Base-by-base conservation (phyloP, 2,113 vertebrate species). In the Bufo bufo region DNA sequence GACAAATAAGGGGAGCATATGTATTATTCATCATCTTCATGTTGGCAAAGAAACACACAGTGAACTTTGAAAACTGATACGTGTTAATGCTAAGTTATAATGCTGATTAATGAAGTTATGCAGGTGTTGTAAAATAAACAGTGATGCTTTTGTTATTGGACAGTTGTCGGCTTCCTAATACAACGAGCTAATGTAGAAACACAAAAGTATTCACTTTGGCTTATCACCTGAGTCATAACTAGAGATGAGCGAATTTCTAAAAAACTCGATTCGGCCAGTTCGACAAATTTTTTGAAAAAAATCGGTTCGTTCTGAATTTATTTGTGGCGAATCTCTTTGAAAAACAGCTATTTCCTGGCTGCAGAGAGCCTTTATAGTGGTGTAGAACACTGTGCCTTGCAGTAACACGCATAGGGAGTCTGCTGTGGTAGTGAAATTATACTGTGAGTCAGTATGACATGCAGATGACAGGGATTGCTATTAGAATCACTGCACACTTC, bases 81-180 rank as follows among this genome's bases (percentile, higher is more conserved):
- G 65, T 66, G 20, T 65, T 78, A 49, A 78, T 78, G 85, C 66
- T 78, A 58, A 86, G 50, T 86, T 77, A 66, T 86, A 47, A n/a
- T 66, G 47, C 58, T 61, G 45, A 66, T 65, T 78, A 52, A 58
- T 78, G 74, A 52, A 86, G 74, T 78, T 77, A 86, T 86, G 74
- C 74, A 78, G 85, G 58, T 77, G 74, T 47, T 65, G 13, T 14
- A 78, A 61, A 86, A 86, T 78, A 59, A 66, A n/a, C 77, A 86
- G 43, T 45, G 33, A 50, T 13, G 6, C 45, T 86, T 52, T 52
- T 86, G 74, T 77, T 11, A 16, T 72, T 74, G 74, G 52, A 90
- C 93, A 83, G 63, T 83, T 83, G 63, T 52, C 17, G 6, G 8
- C 59, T 83, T 9, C 65, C 54, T 33, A 49, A 83, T 69, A 7